Evolutionary conservation across 2,888 invertebrate genomes (phyloP), one percentile per base, ranked within the genome.

Genomic region (Agrochola circellaris): DNA sequence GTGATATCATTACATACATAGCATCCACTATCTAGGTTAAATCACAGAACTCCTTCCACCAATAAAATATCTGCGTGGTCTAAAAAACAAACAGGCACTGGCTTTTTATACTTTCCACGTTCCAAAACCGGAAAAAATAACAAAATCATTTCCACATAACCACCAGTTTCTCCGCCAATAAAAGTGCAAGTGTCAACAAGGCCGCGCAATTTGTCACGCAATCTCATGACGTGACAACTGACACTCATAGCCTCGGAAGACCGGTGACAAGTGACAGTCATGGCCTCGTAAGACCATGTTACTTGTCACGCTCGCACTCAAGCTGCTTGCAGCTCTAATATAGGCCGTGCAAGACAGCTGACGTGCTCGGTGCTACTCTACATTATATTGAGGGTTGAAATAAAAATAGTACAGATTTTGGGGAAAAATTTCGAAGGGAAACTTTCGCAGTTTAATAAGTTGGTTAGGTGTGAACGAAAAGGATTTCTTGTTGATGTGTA

Each of bases 171-270:
- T 4, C 23, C 34, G 23, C 69, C 79, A 86, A 88, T 83, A 88
- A 86, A 84, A 86, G 72, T 82, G 85, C 79, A 82, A 87, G 83
- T 86, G 85, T 73, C 87, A 83, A 81, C 79, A 73, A 67, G 61
- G n/a, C 60, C 20, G 48, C 80, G 82, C 79, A 85, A 89, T 90
- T 89, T 89, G 87, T 90, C 87, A 90, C 88, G 77, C 79, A 77
- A 85, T 85, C 83, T 84, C 71, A 62, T 83, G 83, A 82, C 83
- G 85, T 82, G 82, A 79, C 80, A 80, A 48, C 34, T 81, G 78
- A 79, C 78, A 74, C 51, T 65, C 81, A 79, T 79, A 51, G 78
- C 68, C 65, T 62, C 74, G 64, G 48, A 76, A 75, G 69, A 60
- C 68, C 42, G 38, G 79, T 82, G 83, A 86, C 74, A 81, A 58